Base-by-base conservation (phyloP, 2,113 vertebrate genomes). In the Muscicapa adusta region DNA sequence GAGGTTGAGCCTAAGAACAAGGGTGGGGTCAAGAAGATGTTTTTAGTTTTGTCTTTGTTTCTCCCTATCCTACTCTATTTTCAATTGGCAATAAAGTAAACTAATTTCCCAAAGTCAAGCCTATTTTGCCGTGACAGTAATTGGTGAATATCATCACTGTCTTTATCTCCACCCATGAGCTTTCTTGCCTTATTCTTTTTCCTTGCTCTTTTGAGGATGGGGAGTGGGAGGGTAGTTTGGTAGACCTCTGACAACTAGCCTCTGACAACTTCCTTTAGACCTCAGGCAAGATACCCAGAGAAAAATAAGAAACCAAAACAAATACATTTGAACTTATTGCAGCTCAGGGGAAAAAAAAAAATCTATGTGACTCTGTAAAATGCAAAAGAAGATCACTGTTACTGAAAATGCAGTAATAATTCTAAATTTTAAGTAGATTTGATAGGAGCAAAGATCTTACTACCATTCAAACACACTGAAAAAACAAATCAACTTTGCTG, bases 11-110 rank as follows among this genome's bases (percentile, higher is more conserved):
- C 20, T 60, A 53, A 25, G 58, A 83, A 43, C 20, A 78, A 53
- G 11, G 24, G 14, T 0, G 0, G 12, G 8, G 8, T 38, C 13
- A 54, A 56, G 9, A 51, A 63, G 9, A 31, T 28, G 24, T 1
- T 56, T 88, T 91, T 29, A 60, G 38, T 88, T 85, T 77, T 68
- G 16, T 76, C 33, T 67, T 67, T 85, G 26, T n/a, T 63, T 66
- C 43, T 72, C 17, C 8, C 22, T 67, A 40, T 48, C 9, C 18
- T 71, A 28, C 14, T 61, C 24, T 71, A 57, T 61, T 85, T 72
- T 68, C 23, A 65, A 33, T 47, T 82, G 18, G 8, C 28, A 89
- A 33, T 43, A 58, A 23, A 70, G 8, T 68, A 45, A 68, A 77
- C 8, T 33, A 40, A 78, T 56, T 92, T 91, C 45, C 45, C 12